A percentile compares a stretch with the other conserved stretches of the same genome.
Conservation (phyloP, 2,113 vertebrate genomes). For the Xyliphius kryptos region DNA sequence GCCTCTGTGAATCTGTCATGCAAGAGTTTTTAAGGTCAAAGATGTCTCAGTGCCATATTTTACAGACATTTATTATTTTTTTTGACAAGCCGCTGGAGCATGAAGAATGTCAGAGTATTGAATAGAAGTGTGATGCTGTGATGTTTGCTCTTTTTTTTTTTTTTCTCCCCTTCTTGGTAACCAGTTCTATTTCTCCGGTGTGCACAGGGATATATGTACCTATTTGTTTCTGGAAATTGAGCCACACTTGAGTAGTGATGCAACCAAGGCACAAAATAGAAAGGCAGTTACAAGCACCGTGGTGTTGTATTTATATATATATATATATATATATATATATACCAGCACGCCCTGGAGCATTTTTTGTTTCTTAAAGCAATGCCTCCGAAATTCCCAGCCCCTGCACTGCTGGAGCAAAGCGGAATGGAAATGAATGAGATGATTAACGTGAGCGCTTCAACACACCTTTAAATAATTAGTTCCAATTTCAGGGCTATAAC, state of each 20-base stretch:
- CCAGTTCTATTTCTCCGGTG: constrained; percentile 2
- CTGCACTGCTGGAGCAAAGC: constrained; percentile 4
- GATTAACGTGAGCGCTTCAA: constrained; percentile 7
- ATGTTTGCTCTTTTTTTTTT: too few relatives aligned
- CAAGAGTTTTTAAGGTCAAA: constrained; percentile 33
- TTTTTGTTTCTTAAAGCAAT: constrained; percentile 9
- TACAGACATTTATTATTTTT: constrained; percentile 28
- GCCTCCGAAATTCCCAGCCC: constrained; percentile 16
- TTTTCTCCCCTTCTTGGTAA: not conserved
- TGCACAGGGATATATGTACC: constrained; percentile 18
- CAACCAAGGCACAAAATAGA: constrained; percentile 21
- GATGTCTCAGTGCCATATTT: constrained; percentile 19
- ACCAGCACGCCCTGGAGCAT: not conserved
- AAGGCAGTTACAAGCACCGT: constrained; percentile 5
- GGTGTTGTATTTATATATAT: too few relatives aligned
- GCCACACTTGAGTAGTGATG: constrained; percentile 17
- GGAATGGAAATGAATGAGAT: constrained; percentile 6
- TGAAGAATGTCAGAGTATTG: constrained; percentile 29
- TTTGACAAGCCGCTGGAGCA: constrained; percentile 29
- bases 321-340: constrained; percentile 20
- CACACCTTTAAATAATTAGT: too few relatives aligned
- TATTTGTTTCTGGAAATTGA: constrained; percentile 28
- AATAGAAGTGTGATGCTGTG: constrained; percentile 23
- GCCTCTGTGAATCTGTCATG: constrained; percentile 23
- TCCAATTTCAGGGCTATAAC: too few relatives aligned